Conservation (phyloP, 2,888 invertebrate species). For the Helicoverpa assulta region DNA sequence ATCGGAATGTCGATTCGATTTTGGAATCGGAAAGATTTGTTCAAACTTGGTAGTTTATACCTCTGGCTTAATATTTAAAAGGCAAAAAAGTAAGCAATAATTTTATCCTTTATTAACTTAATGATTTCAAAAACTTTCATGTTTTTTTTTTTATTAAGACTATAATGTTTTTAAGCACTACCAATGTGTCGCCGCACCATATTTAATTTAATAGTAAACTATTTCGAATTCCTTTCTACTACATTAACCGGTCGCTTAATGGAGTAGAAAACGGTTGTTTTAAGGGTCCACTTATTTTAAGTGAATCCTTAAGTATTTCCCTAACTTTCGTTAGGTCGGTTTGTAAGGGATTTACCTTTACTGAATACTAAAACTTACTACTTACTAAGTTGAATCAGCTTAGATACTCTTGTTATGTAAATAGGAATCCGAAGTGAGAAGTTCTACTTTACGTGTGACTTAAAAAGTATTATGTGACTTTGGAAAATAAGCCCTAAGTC, state of each 20-base stretch:
- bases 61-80: conserved; percentile 6
- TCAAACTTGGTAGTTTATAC: not conserved
- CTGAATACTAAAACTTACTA: conserved; percentile 34
- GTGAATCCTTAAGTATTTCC: conserved; percentile 40
- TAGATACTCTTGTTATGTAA: conserved; percentile 1
- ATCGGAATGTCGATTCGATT: conserved; percentile 38
- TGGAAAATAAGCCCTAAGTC: not conserved
- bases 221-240: conserved; percentile 46
- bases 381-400: conserved; percentile 19
- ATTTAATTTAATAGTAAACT: conserved; percentile 49
- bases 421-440: not conserved
- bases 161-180: conserved; percentile 1
- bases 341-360: conserved; percentile 37
- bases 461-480: conserved; percentile 1
- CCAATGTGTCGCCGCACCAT: not conserved
- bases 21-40: conserved; percentile 10
- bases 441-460: not conserved
- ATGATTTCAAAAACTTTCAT: too few relatives aligned
- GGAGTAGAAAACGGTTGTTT: conserved; percentile 50
- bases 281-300: conserved; percentile 56
- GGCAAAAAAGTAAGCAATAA: too few relatives aligned
- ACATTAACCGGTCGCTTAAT: conserved; percentile 51
- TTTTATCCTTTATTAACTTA: too few relatives aligned
- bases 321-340: conserved; percentile 32
- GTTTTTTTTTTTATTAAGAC: too few relatives aligned